A percentile compares a stretch with the other conserved stretches of the same genome.
phyloP scores from a whole-genome alignment of 1,140 invertebrate species.

The Trissolcus basalis region DNA sequence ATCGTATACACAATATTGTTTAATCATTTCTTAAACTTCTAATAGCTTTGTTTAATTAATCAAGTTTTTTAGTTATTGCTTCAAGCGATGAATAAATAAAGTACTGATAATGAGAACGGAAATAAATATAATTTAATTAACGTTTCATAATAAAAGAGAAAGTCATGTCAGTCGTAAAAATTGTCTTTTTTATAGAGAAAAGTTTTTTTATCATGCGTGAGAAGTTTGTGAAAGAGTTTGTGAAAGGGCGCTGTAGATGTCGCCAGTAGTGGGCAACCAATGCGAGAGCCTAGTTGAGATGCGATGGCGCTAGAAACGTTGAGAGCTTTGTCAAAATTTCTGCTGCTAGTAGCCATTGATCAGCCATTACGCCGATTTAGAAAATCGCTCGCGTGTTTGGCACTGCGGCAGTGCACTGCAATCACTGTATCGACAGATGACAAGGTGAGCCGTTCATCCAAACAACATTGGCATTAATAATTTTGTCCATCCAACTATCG shows the following conservation, averaged over 20 bases:
- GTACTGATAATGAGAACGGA: no score
- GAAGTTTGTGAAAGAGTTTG: not conserved
- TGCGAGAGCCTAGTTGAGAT: conserved; percentile 8
- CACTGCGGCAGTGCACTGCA: conserved; percentile 25
- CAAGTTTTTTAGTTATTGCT: no score
- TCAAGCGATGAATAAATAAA: no score
- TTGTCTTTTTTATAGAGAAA: no score
- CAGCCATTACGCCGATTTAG: conserved; percentile 67
- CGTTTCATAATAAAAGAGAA: no score
- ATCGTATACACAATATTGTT: no score
- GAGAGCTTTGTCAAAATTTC: conserved; percentile 55
- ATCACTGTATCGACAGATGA: conserved; percentile 29
- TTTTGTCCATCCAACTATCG: conserved; percentile 33
- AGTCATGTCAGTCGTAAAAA: no score
- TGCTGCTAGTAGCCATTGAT: conserved; percentile 62
- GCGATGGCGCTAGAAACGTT: conserved; percentile 61
- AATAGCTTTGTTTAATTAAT: no score
- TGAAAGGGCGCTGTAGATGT: not conserved
- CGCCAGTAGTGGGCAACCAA: conserved; percentile 6
- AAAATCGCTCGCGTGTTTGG: conserved; percentile 30
- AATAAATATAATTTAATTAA: no score
- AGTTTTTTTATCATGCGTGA: not conserved
- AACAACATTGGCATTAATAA: conserved; percentile 45
- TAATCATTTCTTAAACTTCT: no score
- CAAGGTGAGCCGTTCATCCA: conserved; percentile 45